phyloP scores from a whole-genome alignment of 2,113 vertebrate genomes.

The Struthio camelus region DNA sequence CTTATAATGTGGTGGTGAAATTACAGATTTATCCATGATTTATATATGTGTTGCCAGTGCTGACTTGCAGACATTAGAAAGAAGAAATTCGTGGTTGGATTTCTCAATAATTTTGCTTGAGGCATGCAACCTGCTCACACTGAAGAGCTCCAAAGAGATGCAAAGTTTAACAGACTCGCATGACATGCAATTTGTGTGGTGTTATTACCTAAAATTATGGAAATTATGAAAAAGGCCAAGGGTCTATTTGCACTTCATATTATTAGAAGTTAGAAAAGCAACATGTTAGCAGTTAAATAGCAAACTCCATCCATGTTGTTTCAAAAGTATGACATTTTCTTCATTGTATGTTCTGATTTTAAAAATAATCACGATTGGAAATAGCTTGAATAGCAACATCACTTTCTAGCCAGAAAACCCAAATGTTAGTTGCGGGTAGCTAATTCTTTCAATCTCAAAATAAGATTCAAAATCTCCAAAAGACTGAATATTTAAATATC shows the following conservation, averaged over 20 bases:
- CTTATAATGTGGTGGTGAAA: neutral
- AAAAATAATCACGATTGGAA: neutral
- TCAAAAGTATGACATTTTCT: neutral
- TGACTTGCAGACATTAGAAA: neutral
- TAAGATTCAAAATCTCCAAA: neutral
- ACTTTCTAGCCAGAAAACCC: neutral
- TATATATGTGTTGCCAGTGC: neutral
- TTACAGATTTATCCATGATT: neutral
- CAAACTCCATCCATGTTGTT: neutral
- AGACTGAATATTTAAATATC: neutral
- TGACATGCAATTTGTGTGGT: neutral
- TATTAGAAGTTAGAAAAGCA: neutral
- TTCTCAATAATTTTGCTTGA: slow-evolving; percentile 40
- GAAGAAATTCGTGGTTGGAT: neutral
- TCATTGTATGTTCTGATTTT: neutral
- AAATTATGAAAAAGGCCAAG: neutral
- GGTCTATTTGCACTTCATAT: neutral
- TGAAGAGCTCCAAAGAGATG: neutral
- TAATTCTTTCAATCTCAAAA: slow-evolving; percentile 12
- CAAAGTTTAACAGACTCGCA: neutral
- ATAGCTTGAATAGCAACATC: neutral
- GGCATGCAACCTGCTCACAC: neutral
- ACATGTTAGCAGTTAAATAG: neutral
- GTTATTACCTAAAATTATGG: neutral
- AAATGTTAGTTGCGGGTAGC: neutral